phyloP scores from a whole-genome alignment of 2,113 vertebrate species.

The Corythaeola cristata region DNA sequence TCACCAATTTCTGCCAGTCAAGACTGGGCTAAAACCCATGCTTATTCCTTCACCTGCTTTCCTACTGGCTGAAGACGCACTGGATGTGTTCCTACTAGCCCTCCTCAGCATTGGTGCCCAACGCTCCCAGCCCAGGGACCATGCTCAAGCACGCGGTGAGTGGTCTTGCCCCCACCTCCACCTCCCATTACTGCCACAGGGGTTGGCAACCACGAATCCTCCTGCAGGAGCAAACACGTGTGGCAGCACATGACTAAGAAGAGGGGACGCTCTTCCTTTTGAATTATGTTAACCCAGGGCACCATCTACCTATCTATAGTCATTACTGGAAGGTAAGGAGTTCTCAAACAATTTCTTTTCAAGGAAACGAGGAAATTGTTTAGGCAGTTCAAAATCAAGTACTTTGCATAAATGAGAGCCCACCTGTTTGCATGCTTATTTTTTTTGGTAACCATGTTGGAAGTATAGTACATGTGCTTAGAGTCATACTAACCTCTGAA shows the following conservation, averaged over 20 bases:
- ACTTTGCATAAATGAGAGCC: neutral
- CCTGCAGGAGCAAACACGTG: neutral
- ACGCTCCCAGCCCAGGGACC: rapidly evolving
- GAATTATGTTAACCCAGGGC: rapidly evolving
- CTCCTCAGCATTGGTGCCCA: rapidly evolving
- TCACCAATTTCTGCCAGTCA: neutral
- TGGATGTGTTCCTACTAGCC: rapidly evolving
- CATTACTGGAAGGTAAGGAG: neutral
- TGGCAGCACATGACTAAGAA: neutral
- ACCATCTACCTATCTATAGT: neutral
- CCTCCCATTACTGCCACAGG: rapidly evolving
- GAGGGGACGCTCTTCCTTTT: neutral
- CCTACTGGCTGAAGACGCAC: neutral
- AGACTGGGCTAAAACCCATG: neutral
- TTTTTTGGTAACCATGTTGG: neutral
- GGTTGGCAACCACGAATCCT: neutral
- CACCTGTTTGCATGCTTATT: neutral
- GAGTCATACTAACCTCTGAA: neutral
- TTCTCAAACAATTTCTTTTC: neutral
- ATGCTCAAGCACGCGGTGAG: rapidly evolving
- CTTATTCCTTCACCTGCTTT: neutral
- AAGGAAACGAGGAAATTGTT: neutral
- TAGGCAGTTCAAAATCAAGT: neutral
- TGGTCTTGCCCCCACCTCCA: neutral
- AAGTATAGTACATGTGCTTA: neutral